Conservation (phyloP, 2,888 invertebrate genomes). For the Megamerina dolium region DNA sequence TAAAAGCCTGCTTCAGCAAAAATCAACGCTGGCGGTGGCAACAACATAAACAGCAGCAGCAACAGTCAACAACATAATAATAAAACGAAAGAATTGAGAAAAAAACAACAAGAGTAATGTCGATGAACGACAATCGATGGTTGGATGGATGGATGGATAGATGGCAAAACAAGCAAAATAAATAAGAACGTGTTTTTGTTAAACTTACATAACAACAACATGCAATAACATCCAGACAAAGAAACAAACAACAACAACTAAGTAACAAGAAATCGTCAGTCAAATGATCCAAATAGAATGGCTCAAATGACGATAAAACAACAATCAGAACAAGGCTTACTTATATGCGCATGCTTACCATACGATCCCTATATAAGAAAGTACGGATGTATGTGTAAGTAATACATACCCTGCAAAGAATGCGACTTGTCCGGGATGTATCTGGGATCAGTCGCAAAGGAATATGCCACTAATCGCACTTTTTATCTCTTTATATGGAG, state of each 20-base stretch:
- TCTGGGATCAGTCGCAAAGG: no score
- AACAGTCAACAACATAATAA: no score
- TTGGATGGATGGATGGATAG: not conserved
- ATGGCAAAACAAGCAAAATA: not conserved
- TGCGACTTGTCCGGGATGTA: no score
- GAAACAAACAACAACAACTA: not conserved
- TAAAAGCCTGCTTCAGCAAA: constrained; percentile 1
- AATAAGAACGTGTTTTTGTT: not conserved
- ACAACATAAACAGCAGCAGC: constrained; percentile 3
- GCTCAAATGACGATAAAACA: constrained; percentile 7
- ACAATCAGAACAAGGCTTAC: not conserved
- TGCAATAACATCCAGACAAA: no score
- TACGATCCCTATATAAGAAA: no score
- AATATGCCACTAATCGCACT: no score
- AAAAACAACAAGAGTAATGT: not conserved
- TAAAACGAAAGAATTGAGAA: no score
- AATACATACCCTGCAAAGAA: no score
- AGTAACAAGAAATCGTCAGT: not conserved
- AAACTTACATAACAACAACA: no score
- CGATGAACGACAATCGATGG: not conserved
- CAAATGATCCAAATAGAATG: not conserved
- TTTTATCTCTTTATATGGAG: no score
- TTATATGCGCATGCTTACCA: no score
- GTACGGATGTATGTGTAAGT: no score
- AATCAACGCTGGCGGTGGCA: constrained; percentile 12